Base-by-base conservation (phyloP, 2,797 vertebrate genomes). In the Acrocephalus scirpaceus region DNA sequence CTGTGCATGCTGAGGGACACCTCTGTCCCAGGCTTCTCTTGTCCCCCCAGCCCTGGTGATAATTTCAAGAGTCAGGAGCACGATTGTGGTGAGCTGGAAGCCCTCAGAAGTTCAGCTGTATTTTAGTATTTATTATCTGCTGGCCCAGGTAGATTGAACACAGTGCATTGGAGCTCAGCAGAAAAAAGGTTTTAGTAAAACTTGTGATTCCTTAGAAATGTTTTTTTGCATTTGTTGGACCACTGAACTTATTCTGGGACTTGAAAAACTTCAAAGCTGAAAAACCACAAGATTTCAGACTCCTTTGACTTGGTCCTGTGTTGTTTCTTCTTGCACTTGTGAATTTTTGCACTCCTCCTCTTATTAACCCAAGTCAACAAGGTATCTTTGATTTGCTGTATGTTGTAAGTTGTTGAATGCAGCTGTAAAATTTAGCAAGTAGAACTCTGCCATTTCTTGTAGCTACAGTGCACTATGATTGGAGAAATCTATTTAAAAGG, bases 241-340 rank as follows among this genome's bases (percentile, higher is more conserved):
- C 38, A 19, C 11, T 38, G 26, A 42, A 22, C 48, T 91, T 36
- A 8, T 18, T 66, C 62, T 93, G 62, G 45, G 29, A 2, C 16
- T 73, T 56, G 60, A 47, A 45, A 58, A 62, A 58, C 10, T 32
- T 82, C 21, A 23, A 16, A 47, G 22, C 6, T 69, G 62, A 25
- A 60, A n/a, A n/a, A 1, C 0, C 18, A 34, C 25, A 36, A 44
- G 16, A 34, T 38, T 62, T 82, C 30, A 67, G 40, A 32, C 7
- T 69, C 50, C 44, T 60, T 45, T 84, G 30, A 45, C 48, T 67
- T 5, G 1, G 12, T 44, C 44, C 25, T 0, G 0, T 17, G 50
- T 62, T 73, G 18, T 20, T 74, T 40, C 30, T 48, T 29, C n/a
- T 34, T 74, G 48, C 27, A 7, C 36, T 53, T 83, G 40, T 27